These are phyloP conservation scores for Linepithema humile DNA, from an alignment of 1,140 invertebrate genomes.

Conservation along the genomic window DNA sequence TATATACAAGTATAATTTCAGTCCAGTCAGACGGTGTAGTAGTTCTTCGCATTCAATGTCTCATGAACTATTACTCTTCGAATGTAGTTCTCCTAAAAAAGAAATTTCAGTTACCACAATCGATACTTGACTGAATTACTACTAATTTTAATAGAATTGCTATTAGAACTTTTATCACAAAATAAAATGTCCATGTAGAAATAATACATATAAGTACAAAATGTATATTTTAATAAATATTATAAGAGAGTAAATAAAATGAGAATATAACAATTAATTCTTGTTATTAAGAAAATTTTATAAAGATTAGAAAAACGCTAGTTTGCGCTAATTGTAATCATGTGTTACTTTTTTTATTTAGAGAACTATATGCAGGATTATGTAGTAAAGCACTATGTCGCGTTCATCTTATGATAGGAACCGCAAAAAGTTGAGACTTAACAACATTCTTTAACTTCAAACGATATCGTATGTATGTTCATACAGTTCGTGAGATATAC, in stretches of 20 bases:
- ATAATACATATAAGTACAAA: neutral
- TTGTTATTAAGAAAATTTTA: no score
- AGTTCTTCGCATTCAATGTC: conserved; percentile 60
- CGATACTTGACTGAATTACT: no score
- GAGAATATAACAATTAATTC: no score
- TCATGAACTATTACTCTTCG: conserved; percentile 70
- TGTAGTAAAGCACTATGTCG: no score
- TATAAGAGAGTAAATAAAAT: no score
- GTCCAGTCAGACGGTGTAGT: conserved; percentile 65
- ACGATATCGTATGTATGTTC: neutral
- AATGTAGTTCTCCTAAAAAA: conserved; percentile 71
- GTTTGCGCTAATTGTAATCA: no score
- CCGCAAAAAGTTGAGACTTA: neutral
- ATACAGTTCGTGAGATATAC: neutral
- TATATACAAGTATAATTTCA: conserved; percentile 74
- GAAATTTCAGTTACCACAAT: no score
- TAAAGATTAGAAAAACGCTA: no score
- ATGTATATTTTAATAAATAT: neutral
- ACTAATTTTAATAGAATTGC: neutral
- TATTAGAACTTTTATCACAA: neutral
- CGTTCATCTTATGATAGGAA: no score
- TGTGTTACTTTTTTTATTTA: no score
- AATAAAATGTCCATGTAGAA: neutral
- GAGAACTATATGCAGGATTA: no score
- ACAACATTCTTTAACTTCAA: neutral